Evolutionary conservation across 2,797 vertebrate genomes (phyloP).

Genomic region (Sebastolobus altivelis): DNA sequence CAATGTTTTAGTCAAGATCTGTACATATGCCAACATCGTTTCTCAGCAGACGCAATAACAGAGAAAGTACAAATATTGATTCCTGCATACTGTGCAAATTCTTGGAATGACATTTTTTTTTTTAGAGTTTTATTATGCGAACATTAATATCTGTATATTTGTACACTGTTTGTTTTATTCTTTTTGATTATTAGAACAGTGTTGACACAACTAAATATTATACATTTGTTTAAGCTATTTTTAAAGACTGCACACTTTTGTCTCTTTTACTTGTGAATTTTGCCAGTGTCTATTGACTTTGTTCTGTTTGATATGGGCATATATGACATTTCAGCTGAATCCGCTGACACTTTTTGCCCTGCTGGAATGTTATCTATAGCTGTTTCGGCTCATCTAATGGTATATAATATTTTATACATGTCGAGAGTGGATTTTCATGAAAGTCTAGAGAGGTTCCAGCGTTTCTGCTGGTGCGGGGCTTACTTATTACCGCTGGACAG

Average conservation of each 20-base stretch:
- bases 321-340: constrained; percentile 43
- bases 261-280: constrained; percentile 1
- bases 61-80: constrained; percentile 29
- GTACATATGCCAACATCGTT: constrained; percentile 31
- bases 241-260: constrained; percentile 7
- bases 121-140: not conserved
- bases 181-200: not conserved
- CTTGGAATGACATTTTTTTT: not conserved
- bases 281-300: constrained; percentile 13
- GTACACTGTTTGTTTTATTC: not conserved
- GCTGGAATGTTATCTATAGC: constrained; percentile 33
- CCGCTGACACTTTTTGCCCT: constrained; percentile 20
- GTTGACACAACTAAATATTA: not conserved
- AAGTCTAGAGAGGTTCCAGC: constrained; percentile 45
- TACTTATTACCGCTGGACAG: constrained; percentile 72
- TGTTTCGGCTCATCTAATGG: constrained; percentile 42
- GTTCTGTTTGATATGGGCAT: not conserved
- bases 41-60: constrained; percentile 34
- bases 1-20: constrained; percentile 33
- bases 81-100: constrained; percentile 17
- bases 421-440: constrained; percentile 53
- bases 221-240: not conserved
- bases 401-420: constrained; percentile 69
- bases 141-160: not conserved
- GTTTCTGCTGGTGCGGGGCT: constrained; percentile 49